Percentiles rank a stretch among this genome's conserved stretches.
Evolutionary conservation across 1,140 invertebrate genomes (phyloP).

Genomic region (Protaetia brevitarsis): DNA sequence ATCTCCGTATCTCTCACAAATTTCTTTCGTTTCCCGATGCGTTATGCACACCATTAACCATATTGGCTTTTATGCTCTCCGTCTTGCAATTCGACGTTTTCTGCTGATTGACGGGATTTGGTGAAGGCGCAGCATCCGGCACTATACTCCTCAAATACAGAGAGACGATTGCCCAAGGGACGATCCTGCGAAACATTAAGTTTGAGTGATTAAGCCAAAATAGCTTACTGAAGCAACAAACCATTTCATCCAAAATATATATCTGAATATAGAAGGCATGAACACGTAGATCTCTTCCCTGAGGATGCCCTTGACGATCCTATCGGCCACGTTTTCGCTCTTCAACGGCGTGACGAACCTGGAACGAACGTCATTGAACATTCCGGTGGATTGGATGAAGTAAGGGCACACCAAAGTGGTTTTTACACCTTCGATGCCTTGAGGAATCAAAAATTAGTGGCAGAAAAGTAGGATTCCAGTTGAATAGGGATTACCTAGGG

Average conservation of each 20-base stretch:
- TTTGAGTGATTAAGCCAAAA: neutral
- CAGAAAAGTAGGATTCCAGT: neutral
- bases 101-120: neutral
- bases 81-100: neutral
- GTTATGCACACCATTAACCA: neutral
- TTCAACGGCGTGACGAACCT: constrained; percentile 80
- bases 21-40: neutral
- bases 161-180: constrained; percentile 64
- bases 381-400: constrained; percentile 88
- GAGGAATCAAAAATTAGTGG: constrained; percentile 31
- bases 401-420: constrained; percentile 91
- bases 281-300: constrained; percentile 75
- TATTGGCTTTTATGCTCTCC: neutral
- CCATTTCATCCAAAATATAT: constrained; percentile 67
- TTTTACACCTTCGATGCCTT: constrained; percentile 67
- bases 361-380: constrained; percentile 86
- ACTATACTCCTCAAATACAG: constrained; percentile 63
- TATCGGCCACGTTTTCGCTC: constrained; percentile 81
- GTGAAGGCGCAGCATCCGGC: constrained; percentile 59
- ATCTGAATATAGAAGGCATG: constrained; percentile 70
- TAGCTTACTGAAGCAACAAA: constrained; percentile 46
- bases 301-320: constrained; percentile 78
- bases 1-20: neutral
- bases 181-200: constrained; percentile 56
- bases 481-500: constrained; percentile 36